These are phyloP conservation scores for Brachyptera putata DNA, from an alignment of 2,888 invertebrate species.

Conservation along the genomic window DNA sequence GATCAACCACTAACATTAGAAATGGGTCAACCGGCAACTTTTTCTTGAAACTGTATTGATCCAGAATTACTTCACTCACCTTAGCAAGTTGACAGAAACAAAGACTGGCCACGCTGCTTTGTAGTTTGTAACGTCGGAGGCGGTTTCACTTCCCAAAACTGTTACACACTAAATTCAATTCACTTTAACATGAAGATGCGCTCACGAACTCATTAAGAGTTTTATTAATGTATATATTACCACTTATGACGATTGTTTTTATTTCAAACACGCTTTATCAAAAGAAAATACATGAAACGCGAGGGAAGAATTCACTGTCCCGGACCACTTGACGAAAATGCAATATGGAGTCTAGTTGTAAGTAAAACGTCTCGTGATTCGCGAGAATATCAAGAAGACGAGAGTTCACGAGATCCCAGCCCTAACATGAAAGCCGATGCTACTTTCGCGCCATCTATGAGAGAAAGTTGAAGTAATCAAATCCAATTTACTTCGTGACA, in stretches of 20 bases:
- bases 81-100: conserved; percentile 36
- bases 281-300: conserved; percentile 34
- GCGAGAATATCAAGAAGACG: conserved; percentile 32
- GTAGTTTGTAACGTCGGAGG: conserved; percentile 33
- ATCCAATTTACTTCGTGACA: neutral
- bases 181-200: conserved; percentile 26
- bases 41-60: conserved; percentile 33
- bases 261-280: conserved; percentile 31
- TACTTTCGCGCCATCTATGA: neutral
- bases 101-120: conserved; percentile 36
- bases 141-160: conserved; percentile 27
- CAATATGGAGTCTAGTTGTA: conserved; percentile 33
- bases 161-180: conserved; percentile 29
- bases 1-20: neutral
- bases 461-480: neutral
- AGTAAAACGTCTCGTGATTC: conserved; percentile 33
- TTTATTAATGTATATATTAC: conserved; percentile 25
- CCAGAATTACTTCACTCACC: conserved; percentile 34
- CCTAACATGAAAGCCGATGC: neutral
- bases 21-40: conserved; percentile 31
- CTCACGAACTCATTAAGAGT: conserved; percentile 30
- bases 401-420: conserved; percentile 34
- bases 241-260: conserved; percentile 25
- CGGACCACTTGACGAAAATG: conserved; percentile 34
- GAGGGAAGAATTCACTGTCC: conserved; percentile 34